phyloP scores from a whole-genome alignment of 92 coral and sea anemone genomes.

The Phenganax stokvisi region DNA sequence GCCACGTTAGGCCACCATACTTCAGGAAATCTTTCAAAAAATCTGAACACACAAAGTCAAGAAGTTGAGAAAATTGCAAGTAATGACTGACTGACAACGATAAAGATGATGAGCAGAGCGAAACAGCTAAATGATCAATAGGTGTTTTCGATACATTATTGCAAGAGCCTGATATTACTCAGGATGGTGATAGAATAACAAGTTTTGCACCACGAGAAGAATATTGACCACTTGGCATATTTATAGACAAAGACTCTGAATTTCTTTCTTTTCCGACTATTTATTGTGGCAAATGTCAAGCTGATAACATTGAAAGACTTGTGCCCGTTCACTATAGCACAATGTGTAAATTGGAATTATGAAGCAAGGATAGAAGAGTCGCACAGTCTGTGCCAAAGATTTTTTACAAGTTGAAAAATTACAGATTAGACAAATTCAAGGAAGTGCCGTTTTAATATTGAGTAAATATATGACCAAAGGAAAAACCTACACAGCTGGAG shows the following conservation, averaged over 20 bases:
- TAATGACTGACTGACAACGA: conserved; percentile 28
- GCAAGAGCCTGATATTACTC: conserved; percentile 56
- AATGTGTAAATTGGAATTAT: no score
- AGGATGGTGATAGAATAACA: conserved; percentile 50
- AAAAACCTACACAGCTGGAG: no score
- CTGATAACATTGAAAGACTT: no score
- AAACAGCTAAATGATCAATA: conserved; percentile 57
- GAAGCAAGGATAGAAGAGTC: no score
- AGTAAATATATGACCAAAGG: no score
- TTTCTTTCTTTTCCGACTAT: conserved; percentile 5
- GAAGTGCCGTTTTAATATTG: no score
- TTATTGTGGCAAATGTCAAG: no score
- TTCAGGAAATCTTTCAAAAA: background rate
- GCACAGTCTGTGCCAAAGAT: no score
- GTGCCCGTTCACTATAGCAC: no score
- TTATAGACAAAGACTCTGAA: conserved; percentile 58
- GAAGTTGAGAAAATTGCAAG: background rate
- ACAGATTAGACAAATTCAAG: no score
- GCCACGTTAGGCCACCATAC: background rate
- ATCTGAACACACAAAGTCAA: background rate
- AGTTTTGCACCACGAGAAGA: conserved; percentile 75
- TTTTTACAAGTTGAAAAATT: no score
- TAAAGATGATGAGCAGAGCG: conserved; percentile 56
- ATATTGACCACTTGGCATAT: conserved; percentile 61
- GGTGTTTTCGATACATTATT: conserved; percentile 56